A percentile compares a stretch with the other conserved stretches of the same genome.
Evolutionary conservation across 2,888 invertebrate species (phyloP).

Genomic region (Heliconius sara): DNA sequence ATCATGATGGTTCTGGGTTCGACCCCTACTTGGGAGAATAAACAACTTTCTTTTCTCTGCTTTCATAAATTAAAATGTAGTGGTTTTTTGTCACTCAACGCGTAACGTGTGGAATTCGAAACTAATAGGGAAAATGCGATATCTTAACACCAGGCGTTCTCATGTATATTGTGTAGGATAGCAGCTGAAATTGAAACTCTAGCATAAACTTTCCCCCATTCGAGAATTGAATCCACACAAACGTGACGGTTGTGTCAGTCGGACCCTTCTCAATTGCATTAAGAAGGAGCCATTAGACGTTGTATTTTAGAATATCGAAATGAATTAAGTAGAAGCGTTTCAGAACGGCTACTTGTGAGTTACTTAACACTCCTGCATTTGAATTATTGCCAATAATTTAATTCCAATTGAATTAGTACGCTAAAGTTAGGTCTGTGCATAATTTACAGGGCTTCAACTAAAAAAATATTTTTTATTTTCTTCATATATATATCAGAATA

Average conservation of each 20-base stretch:
- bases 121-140: background rate
- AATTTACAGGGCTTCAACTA: constrained; percentile 21
- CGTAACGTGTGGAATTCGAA: no score
- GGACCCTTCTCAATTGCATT: background rate
- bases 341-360: constrained; percentile 32
- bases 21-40: no score
- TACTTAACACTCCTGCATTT: constrained; percentile 46
- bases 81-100: no score
- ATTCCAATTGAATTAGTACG: constrained; percentile 43
- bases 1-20: no score
- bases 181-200: background rate
- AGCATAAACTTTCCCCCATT: background rate
- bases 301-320: constrained; percentile 38
- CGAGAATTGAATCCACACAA: background rate
- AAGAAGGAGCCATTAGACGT: constrained; percentile 14
- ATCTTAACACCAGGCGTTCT: background rate
- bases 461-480: background rate
- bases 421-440: constrained; percentile 32
- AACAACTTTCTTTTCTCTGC: no score
- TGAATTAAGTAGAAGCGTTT: constrained; percentile 40
- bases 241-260: background rate
- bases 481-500: no score
- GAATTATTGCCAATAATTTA: constrained; percentile 48
- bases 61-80: no score
- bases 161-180: no score